Evolutionary conservation across 2,888 invertebrate species (phyloP), one percentile per base, ranked within the genome.

Genomic region (Buathra laborator): DNA sequence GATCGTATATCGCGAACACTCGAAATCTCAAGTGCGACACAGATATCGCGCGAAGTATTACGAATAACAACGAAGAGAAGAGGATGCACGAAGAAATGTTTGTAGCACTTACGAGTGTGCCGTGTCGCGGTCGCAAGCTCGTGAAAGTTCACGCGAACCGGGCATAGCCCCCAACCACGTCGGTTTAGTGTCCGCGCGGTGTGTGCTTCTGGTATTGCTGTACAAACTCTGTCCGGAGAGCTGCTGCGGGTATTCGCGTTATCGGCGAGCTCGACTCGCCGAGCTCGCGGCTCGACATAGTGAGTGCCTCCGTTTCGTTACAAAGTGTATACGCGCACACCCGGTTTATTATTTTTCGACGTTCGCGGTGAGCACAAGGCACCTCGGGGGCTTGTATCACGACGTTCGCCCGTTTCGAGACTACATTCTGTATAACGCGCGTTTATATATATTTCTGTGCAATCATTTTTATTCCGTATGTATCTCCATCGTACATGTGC

Each of bases 141-240:
- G 82, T 82, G 82, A 82, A 82, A 82, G 82, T 82, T 82, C 66
- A 72, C 43, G 81, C 76, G 76, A 75, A 75, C 75, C 51, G 75
- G 51, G 75, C 75, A 75, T 62, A 37, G 56, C 56, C 24, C 24
- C 67, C 19, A 9, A 5, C 67, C 19, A 12, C 67, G 14, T 48
- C 10, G 66, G 56, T 24, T 56, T 56, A 56, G 56, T 56, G 56
- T 24, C 37, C 37, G 37, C 37, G 5, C 24, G 56, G 19, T 24
- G 16, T 24, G 56, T 56, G 56, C 56, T 56, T 56, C 56, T 56
- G 56, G 56, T 56, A 56, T 56, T 56, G 19, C 56, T 56, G 56
- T 24, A 24, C 56, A 24, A 37, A 56, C 56, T 56, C 19, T 19
- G 19, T 56, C 72, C 32, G 56, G 56, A 24, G 16, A 37, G 53